Evolutionary conservation across 2,797 vertebrate genomes (phyloP).

Genomic region (Mormyrus proboscirostris): DNA sequence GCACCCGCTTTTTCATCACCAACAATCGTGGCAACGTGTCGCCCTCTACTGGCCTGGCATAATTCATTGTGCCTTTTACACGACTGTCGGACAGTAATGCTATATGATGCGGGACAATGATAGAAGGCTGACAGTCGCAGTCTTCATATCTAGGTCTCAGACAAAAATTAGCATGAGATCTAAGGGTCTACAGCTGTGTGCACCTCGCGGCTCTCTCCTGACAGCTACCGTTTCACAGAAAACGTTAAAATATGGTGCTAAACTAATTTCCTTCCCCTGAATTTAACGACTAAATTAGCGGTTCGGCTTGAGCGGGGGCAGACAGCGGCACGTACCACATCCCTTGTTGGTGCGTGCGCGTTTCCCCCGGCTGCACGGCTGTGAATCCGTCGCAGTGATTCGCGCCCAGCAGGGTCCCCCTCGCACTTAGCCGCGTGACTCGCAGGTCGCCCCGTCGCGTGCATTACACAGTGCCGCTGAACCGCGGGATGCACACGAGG

Average conservation of each 20-base stretch:
- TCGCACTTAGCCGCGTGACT: constrained; percentile 31
- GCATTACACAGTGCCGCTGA: constrained; percentile 38
- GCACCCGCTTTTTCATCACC: neutral
- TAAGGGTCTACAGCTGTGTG: constrained; percentile 27
- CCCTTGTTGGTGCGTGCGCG: neutral
- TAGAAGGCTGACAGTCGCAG: neutral
- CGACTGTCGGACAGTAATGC: neutral
- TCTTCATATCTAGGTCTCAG: neutral
- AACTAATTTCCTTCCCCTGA: constrained; percentile 20
- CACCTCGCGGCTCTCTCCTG: constrained; percentile 17
- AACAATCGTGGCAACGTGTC: constrained; percentile 28
- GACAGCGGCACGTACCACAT: constrained; percentile 13
- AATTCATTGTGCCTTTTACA: neutral
- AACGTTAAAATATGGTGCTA: constrained; percentile 16
- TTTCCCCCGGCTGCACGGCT: constrained; percentile 29
- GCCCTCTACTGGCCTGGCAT: constrained; percentile 46
- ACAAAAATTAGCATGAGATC: neutral
- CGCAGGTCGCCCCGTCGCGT: constrained; percentile 25
- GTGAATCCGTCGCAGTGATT: constrained; percentile 28
- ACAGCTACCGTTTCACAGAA: constrained; percentile 25
- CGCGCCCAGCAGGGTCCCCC: constrained; percentile 34
- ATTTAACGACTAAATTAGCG: constrained; percentile 33
- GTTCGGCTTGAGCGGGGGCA: constrained; percentile 17
- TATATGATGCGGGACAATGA: neutral
- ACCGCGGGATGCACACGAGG: constrained; percentile 20